Base-by-base conservation (phyloP, 2,113 vertebrate species). In the Ploceus nigricollis region DNA sequence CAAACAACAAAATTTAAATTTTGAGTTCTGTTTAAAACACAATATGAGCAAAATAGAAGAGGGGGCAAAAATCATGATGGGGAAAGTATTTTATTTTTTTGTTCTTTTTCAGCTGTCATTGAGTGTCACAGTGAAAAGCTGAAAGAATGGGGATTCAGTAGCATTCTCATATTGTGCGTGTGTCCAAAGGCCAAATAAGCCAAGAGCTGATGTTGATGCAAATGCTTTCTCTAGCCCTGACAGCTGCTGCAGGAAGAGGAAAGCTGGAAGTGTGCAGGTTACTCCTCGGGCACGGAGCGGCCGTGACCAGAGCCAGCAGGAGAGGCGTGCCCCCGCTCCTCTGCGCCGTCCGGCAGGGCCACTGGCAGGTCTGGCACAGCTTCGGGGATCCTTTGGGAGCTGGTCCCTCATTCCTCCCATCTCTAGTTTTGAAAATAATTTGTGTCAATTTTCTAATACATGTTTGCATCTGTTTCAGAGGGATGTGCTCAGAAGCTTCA, bases 271-370 rank as follows among this genome's bases (percentile, higher is more conserved):
- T 99, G 10, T 99, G 99, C 15, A 90, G 97, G 63, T 94, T 98
- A 11, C 98, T 99, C 44, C 96, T 99, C 65, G 98, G 98, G 60
- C 96, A 57, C 1, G 99, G 98, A 30, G 99, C 98, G 0, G 96
- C 96, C 11, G 99, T 99, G 89, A 98, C 97, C 12, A 98, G 98
- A 95, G 96, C 97, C 10, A 99, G 99, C 96, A 96, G 99, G 89
- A 98, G 99, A 69, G 99, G 99, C 11, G 96, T 98, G 14, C 97
- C 98, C 15, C 98, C 99, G 0, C 96, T 99, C 2, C 99, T 99
- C 93, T 99, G 99, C 6, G 98, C 99, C 0, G 99, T 99, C 35
- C 98, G 99, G 68, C 99, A 99, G 96, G 99, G 99, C 30, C 99
- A 99, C 96, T 99, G 99, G 98, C 99, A 99, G 99, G 99, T 99